phyloP scores from a whole-genome alignment of 1,140 invertebrate species.

The Zaprionus ghesquierei region DNA sequence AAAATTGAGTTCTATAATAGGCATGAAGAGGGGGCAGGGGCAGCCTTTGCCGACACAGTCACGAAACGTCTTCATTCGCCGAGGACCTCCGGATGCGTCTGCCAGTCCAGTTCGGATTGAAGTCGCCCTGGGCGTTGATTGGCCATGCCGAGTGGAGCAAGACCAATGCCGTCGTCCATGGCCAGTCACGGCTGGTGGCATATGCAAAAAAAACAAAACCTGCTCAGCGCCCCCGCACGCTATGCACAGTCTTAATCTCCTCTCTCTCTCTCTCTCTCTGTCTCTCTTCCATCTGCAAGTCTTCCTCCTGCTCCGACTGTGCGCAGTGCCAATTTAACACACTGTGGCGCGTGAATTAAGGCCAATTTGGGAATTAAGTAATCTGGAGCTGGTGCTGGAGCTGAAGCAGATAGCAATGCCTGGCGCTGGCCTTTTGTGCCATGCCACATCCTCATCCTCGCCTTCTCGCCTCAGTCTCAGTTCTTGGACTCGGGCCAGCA shows the following conservation, averaged over 20 bases:
- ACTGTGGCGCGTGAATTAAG: constrained; percentile 81
- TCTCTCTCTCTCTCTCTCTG: neutral
- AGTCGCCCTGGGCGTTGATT: constrained; percentile 73
- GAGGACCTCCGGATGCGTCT: constrained; percentile 69
- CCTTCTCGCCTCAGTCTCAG: too few species aligned
- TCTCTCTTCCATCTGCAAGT: neutral
- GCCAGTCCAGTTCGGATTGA: constrained; percentile 55
- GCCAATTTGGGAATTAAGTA: constrained; percentile 81
- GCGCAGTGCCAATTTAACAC: constrained; percentile 72
- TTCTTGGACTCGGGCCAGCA: too few species aligned
- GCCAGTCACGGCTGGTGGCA: constrained; percentile 68
- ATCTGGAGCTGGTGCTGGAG: constrained; percentile 52
- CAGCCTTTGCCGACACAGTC: constrained; percentile 64
- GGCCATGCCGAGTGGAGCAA: constrained; percentile 63
- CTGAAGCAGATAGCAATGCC: too few species aligned
- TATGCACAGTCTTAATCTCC: constrained; percentile 3
- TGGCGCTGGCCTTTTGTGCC: constrained; percentile 17
- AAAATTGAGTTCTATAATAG: constrained; percentile 79
- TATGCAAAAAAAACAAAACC: constrained; percentile 70
- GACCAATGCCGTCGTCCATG: constrained; percentile 32
- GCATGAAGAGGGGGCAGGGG: constrained; percentile 51
- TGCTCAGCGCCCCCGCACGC: constrained; percentile 42
- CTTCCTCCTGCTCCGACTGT: neutral
- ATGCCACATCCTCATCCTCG: constrained; percentile 14
- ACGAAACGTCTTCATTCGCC: constrained; percentile 80